phyloP scores from a whole-genome alignment of 2,113 vertebrate genomes.

The Anoura caudifer region DNA sequence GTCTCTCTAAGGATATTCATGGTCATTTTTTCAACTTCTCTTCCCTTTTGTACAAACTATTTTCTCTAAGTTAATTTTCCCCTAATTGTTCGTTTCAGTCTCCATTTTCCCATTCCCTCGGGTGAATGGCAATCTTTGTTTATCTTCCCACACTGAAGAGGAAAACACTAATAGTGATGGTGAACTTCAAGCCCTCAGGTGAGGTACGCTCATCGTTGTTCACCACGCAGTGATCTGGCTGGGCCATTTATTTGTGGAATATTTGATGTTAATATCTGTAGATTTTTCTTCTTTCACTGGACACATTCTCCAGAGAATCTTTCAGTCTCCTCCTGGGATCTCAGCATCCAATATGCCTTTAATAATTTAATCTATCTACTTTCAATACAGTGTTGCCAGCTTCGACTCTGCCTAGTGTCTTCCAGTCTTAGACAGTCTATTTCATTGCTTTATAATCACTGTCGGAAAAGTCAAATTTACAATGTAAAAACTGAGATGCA shows the following conservation, averaged over 20 bases:
- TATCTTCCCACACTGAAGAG: neutral
- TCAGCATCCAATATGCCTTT: neutral
- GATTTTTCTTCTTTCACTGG: neutral
- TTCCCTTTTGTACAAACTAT: neutral
- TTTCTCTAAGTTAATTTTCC: neutral
- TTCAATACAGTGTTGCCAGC: neutral
- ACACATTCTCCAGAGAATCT: neutral
- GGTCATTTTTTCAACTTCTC: neutral
- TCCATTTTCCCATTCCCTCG: neutral
- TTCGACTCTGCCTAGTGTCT: neutral
- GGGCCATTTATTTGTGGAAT: neutral
- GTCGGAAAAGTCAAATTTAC: neutral
- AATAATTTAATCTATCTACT: neutral
- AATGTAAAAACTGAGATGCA: neutral
- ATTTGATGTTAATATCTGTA: neutral
- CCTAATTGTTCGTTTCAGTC: neutral
- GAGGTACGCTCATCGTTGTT: neutral
- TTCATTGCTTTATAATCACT: neutral
- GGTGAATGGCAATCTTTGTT: neutral
- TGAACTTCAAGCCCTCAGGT: neutral
- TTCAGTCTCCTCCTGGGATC: neutral
- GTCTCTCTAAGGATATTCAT: neutral
- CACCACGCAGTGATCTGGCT: neutral
- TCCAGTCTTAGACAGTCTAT: neutral
- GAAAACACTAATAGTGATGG: neutral